Conservation (phyloP, 2,888 invertebrate species). For the Drosophila formosana region DNA sequence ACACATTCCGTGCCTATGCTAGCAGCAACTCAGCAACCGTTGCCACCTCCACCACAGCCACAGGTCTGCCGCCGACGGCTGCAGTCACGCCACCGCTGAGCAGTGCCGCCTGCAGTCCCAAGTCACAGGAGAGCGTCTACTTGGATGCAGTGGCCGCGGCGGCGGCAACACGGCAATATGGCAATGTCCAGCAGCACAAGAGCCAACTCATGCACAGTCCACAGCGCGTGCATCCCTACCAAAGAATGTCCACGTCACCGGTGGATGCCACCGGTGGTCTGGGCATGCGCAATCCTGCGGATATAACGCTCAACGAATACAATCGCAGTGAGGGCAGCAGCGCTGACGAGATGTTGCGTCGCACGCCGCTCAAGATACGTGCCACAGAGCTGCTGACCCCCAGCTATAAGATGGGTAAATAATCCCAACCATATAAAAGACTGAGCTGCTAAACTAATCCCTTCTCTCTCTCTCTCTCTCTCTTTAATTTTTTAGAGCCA, state of each 20-base stretch:
- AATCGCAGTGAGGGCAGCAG: conserved; percentile 79
- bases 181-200: conserved; percentile 46
- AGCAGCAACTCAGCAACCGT: conserved; percentile 33
- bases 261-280: conserved; percentile 48
- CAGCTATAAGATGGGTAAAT: conserved; percentile 74
- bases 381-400: conserved; percentile 71
- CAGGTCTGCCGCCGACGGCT: conserved; percentile 25
- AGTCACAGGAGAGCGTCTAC: conserved; percentile 56
- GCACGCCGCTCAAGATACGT: conserved; percentile 82
- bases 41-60: conserved; percentile 33
- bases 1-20: conserved; percentile 63
- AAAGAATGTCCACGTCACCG: conserved; percentile 63
- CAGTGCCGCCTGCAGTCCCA: conserved; percentile 60
- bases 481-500: conserved; percentile 61
- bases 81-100: conserved; percentile 66
- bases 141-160: conserved; percentile 38
- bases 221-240: conserved; percentile 72
- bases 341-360: conserved; percentile 81
- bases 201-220: conserved; percentile 68
- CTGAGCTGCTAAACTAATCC: background rate
- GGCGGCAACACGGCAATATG: conserved; percentile 31
- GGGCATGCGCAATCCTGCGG: conserved; percentile 81
- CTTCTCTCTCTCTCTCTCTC: background rate
- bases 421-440: background rate
- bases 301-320: conserved; percentile 85